Conservation (phyloP, 2,113 vertebrate species). For the Tragelaphus strepsiceros region DNA sequence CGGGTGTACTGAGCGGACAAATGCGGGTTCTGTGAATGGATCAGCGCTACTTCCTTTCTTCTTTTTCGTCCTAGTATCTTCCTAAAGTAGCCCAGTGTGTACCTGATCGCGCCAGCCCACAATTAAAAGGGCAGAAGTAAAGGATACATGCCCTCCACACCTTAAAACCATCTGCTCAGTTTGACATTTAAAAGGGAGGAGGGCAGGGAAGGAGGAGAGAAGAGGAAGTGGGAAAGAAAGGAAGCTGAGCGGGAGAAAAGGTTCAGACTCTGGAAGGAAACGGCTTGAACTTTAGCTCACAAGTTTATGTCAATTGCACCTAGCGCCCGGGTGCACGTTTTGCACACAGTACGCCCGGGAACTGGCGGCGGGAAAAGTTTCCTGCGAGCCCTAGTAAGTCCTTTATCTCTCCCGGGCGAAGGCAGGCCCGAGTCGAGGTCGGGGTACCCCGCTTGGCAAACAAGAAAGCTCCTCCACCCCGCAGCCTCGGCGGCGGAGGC, state of each 20-base stretch:
- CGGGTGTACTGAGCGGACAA: constrained; percentile 30
- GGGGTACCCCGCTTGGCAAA: not conserved
- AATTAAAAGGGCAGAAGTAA: constrained; percentile 9
- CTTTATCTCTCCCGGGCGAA: not conserved
- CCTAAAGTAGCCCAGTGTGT: not conserved
- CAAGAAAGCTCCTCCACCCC: not conserved
- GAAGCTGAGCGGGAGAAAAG: not conserved
- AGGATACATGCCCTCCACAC: not conserved
- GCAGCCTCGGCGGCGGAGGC: not conserved
- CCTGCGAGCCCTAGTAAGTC: not conserved
- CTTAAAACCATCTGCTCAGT: constrained; percentile 56
- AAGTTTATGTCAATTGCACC: constrained; percentile 5
- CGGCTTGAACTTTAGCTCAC: constrained; percentile 2
- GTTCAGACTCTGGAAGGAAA: constrained; percentile 9
- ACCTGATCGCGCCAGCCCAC: not conserved
- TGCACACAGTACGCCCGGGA: not conserved
- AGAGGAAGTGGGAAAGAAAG: not conserved
- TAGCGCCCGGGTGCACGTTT: not conserved
- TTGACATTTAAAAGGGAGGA: constrained; percentile 49
- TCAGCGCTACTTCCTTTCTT: not conserved
- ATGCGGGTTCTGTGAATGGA: not conserved
- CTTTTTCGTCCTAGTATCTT: not conserved
- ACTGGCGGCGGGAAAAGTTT: constrained; percentile 43
- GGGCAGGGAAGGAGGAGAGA: not conserved
- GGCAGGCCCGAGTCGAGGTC: not conserved